phyloP scores from a whole-genome alignment of 2,113 vertebrate genomes.

The Ascaphus truei region DNA sequence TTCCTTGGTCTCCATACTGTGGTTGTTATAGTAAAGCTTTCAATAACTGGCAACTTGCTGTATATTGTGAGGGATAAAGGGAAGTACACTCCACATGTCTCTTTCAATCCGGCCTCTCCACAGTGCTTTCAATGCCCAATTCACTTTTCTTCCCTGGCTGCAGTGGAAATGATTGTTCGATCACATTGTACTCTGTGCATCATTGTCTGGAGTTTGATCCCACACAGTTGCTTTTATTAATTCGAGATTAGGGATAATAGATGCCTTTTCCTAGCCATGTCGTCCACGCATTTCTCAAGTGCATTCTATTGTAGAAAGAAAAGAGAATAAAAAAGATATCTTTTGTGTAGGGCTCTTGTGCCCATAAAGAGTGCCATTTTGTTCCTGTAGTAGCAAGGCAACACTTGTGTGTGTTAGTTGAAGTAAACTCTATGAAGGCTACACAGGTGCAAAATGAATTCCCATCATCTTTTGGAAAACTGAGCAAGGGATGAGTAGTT shows the following conservation, averaged over 20 bases:
- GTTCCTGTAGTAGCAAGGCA: constrained; percentile 40
- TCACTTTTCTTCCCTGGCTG: no score
- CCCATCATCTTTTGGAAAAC: background rate
- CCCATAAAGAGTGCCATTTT: constrained; percentile 35
- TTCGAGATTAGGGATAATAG: constrained; percentile 43
- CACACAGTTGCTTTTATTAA: constrained; percentile 39
- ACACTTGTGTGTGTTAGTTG: constrained; percentile 48
- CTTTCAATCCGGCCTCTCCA: no score
- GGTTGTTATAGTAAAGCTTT: no score
- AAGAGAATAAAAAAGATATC: constrained; percentile 40
- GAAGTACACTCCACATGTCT: no score
- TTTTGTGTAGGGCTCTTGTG: constrained; percentile 48
- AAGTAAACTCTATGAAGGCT: no score
- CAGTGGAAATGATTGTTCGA: background rate
- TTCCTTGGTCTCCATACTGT: no score
- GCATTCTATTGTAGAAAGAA: no score
- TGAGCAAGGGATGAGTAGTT: constrained; percentile 12
- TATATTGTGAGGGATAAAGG: no score
- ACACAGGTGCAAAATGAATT: no score
- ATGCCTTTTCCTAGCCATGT: constrained; percentile 46
- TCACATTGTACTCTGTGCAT: constrained; percentile 26
- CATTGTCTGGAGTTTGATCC: constrained; percentile 10
- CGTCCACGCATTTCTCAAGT: constrained; percentile 45
- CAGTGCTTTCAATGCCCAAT: no score
- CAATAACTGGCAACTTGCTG: no score